Percentiles rank a stretch among this genome's conserved stretches.
Conservation (phyloP, 2,888 invertebrate species). For the Hirudinaria manillensis region DNA sequence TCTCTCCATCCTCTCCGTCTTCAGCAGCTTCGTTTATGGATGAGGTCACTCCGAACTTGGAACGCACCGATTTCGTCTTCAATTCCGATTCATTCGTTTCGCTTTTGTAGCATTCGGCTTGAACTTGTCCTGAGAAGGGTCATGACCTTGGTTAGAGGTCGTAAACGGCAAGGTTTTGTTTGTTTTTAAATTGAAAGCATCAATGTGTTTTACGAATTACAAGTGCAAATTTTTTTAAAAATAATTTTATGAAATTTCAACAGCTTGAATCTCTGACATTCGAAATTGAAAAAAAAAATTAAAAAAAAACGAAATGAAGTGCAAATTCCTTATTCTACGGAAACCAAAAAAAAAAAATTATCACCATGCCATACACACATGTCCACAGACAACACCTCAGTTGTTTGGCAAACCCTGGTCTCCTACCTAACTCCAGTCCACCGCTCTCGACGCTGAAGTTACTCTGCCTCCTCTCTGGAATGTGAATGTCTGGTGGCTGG, state of each 20-base stretch:
- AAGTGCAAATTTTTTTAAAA: background rate
- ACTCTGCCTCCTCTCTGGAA: constrained; percentile 23
- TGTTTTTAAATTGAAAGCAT: too few relatives aligned
- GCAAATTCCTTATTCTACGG: background rate
- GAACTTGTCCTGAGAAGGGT: constrained; percentile 18
- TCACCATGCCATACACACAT: too few relatives aligned
- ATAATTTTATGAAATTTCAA: background rate
- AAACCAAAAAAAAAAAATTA: too few relatives aligned
- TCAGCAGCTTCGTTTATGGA: constrained; percentile 31
- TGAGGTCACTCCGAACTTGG: constrained; percentile 19
- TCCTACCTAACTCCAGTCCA: constrained; percentile 2
- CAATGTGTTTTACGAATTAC: background rate
- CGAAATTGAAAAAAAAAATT: background rate
- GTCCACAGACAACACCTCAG: too few relatives aligned
- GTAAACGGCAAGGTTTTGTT: too few relatives aligned
- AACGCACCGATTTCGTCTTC: background rate
- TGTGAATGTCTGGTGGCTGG: constrained; percentile 15
- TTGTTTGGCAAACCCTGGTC: too few relatives aligned
- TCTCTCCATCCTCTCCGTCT: constrained; percentile 50
- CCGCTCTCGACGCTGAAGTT: constrained; percentile 27
- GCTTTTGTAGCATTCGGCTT: constrained; percentile 26
- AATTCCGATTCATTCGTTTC: constrained; percentile 7
- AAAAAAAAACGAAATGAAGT: background rate
- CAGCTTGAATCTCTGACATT: too few relatives aligned
- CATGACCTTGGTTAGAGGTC: constrained; percentile 7